Conservation (phyloP, 2,113 vertebrate species). For the Marcusenius ussheri region DNA sequence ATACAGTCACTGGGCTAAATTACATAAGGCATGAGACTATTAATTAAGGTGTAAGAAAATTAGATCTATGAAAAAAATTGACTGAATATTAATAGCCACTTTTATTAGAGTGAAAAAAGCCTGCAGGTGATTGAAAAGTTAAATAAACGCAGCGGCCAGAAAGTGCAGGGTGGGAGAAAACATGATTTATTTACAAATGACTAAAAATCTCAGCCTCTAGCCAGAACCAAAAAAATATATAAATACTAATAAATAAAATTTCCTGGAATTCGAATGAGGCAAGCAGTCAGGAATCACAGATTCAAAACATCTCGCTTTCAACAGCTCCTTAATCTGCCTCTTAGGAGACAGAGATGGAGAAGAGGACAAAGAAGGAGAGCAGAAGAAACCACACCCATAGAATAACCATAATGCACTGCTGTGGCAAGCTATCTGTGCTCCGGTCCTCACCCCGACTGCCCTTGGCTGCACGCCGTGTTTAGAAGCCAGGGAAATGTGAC, state of each 20-base stretch:
- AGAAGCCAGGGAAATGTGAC: neutral
- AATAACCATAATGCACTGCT: neutral
- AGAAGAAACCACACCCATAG: neutral
- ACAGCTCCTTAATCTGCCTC: neutral
- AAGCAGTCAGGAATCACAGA: neutral
- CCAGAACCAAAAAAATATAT: neutral
- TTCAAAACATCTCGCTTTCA: slow-evolving; percentile 1
- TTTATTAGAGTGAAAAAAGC: neutral
- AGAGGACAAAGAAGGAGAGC: neutral
- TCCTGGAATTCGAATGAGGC: neutral
- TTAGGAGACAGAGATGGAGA: neutral
- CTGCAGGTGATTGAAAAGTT: neutral
- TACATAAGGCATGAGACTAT: neutral
- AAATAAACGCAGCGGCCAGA: neutral
- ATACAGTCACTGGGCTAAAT: neutral
- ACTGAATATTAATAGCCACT: neutral
- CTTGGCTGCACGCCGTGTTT: neutral
- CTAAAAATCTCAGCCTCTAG: neutral
- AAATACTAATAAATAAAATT: neutral
- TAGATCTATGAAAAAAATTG: neutral
- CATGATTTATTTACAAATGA: slow-evolving; percentile 10
- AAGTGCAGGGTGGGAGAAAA: neutral
- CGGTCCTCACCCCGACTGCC: neutral
- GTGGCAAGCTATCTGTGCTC: neutral
- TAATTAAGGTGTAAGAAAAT: neutral